phyloP scores from a whole-genome alignment of 2,888 invertebrate species.

The Hetaerina titia region DNA sequence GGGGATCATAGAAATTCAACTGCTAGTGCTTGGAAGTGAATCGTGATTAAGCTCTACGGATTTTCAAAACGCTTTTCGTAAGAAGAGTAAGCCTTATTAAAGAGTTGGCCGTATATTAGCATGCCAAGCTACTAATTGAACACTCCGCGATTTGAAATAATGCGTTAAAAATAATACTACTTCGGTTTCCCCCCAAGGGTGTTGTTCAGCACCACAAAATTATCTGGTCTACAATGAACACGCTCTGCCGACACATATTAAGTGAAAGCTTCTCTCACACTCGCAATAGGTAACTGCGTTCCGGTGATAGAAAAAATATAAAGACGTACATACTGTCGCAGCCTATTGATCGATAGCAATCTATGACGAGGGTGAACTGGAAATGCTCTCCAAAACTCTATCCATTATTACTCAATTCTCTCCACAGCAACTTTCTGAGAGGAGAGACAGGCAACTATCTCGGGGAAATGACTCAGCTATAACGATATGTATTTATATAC shows the following conservation, averaged over 20 bases:
- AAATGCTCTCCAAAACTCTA: slow-evolving; percentile 1
- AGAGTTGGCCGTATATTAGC: too few relatives aligned
- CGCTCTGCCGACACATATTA: not conserved
- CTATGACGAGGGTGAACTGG: not conserved
- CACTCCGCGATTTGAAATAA: too few relatives aligned
- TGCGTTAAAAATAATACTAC: too few relatives aligned
- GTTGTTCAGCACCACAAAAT: too few relatives aligned
- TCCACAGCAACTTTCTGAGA: not conserved
- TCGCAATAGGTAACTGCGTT: not conserved
- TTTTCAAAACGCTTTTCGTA: too few relatives aligned
- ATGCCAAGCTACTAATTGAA: too few relatives aligned
- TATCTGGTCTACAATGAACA: too few relatives aligned
- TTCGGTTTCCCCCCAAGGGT: too few relatives aligned
- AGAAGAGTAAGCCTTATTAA: too few relatives aligned
- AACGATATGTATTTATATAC: not conserved
- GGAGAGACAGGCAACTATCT: not conserved
- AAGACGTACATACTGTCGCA: not conserved
- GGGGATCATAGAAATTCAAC: too few relatives aligned
- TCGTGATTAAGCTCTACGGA: too few relatives aligned
- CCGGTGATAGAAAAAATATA: not conserved
- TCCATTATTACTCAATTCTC: slow-evolving; percentile 21
- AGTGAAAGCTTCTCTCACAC: not conserved
- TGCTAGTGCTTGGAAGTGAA: too few relatives aligned
- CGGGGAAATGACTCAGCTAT: not conserved
- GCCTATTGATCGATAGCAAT: not conserved